Evolutionary conservation across 2,113 vertebrate genomes (phyloP), one percentile per base, ranked within the genome.

Genomic region (Camarhynchus parvulus): DNA sequence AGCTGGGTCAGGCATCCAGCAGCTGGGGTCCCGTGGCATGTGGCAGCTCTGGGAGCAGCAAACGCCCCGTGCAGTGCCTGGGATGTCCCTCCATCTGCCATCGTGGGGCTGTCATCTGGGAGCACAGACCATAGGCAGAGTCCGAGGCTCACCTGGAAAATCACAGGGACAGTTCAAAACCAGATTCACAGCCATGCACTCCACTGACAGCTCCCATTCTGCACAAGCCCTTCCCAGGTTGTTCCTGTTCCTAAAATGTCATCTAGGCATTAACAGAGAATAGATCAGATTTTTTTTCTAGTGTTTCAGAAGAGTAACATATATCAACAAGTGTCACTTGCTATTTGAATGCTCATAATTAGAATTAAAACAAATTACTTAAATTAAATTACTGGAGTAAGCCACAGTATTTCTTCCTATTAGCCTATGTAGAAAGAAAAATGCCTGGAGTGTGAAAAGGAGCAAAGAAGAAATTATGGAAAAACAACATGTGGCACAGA

Each of bases 71-170:
- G 74, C 55, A 22, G 83, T 2, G 13, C 41, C 35, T 2, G 14
- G 41, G 35, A 2, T 31, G 69, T 92, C 18, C 1, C 49, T 89
- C 74, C 46, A 0, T 49, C 91, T 81, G 73, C 61, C 17, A 1
- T 20, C 13, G 0, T 0, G 6, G 53, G 18, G n/a, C 56, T 8
- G 7, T 41, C 11, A 3, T 70, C 83, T 44, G 73, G 76, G 31
- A 77, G 56, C 56, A 39, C 56, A 61, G 17, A 10, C 17, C 0
- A 0, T 2, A 13, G 74, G 62, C 67, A 76, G 67, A 22, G 46
- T 66, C 70, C 18, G 0, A 88, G 59, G 63, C 25, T 94, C 42
- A 86, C 88, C 96, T 97, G 89, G 50, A 96, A 96, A 97, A 92
- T 74, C 49, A 83, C 41, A 76, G 1, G 47, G 31, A 93, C 75